phyloP scores from a whole-genome alignment of 2,113 vertebrate genomes.

The Sinocyclocheilus maitianheensis region DNA sequence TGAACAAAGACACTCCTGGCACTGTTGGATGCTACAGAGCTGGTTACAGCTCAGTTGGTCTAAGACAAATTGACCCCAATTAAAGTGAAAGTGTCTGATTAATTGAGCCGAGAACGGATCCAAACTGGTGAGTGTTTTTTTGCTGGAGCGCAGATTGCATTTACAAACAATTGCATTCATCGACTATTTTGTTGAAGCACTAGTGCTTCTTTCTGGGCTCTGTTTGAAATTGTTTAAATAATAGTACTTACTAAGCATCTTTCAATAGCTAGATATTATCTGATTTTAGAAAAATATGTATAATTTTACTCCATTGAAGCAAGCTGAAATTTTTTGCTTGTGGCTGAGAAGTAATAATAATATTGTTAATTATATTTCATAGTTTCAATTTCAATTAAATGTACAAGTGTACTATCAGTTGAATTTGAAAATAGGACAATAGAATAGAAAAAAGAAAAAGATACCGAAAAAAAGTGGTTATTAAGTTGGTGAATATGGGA shows the following conservation, averaged over 20 bases:
- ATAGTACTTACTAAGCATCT: background rate
- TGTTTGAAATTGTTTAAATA: background rate
- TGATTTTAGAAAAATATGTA: background rate
- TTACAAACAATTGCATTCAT: conserved; percentile 45
- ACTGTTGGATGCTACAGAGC: background rate
- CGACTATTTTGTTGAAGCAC: conserved; percentile 17
- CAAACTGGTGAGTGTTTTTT: conserved; percentile 19
- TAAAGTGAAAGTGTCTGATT: conserved; percentile 67
- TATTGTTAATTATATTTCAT: background rate
- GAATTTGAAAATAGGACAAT: background rate
- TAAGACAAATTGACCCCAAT: conserved; percentile 65
- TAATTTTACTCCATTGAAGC: background rate
- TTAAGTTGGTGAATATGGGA: background rate
- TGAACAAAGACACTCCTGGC: background rate
- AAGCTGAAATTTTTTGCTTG: background rate
- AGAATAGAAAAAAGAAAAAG: background rate
- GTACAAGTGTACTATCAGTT: background rate
- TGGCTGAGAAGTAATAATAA: background rate
- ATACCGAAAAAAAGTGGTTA: too few relatives aligned
- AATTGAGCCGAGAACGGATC: conserved; percentile 66
- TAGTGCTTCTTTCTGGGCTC: background rate
- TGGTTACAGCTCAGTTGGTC: conserved; percentile 56
- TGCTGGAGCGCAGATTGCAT: conserved; percentile 1
- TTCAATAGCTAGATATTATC: background rate
- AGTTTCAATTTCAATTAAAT: background rate